A percentile compares a stretch with the other conserved stretches of the same genome.
phyloP scores from a whole-genome alignment of 2,888 invertebrate genomes.

The Protula sp. region DNA sequence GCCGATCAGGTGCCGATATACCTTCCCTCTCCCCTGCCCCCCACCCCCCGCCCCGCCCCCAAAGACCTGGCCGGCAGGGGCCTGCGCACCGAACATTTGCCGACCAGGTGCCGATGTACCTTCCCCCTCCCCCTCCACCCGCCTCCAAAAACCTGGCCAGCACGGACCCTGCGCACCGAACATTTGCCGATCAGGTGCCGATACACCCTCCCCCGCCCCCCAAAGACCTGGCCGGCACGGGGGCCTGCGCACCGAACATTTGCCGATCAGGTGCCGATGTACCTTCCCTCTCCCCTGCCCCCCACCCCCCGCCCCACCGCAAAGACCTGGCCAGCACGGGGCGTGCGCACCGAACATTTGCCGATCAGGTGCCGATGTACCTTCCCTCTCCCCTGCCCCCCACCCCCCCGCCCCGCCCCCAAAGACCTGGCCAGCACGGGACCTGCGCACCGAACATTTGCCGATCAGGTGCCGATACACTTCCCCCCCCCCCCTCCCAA shows the following conservation, averaged over 20 bases:
- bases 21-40: too few relatives aligned
- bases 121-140: not conserved
- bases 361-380: too few relatives aligned
- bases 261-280: constrained; percentile 32
- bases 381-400: too few relatives aligned
- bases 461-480: constrained; percentile 30
- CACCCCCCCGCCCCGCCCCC: constrained; percentile 50
- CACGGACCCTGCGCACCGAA: too few relatives aligned
- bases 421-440: constrained; percentile 53
- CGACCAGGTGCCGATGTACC: constrained; percentile 29
- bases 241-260: constrained; percentile 51
- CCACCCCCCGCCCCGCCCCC: constrained; percentile 50
- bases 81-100: constrained; percentile 50
- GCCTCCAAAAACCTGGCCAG: too few relatives aligned
- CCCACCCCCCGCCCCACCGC: constrained; percentile 42
- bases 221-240: constrained; percentile 52
- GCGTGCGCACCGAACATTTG: too few relatives aligned
- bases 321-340: too few relatives aligned
- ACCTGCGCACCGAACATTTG: constrained; percentile 49
- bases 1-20: too few relatives aligned
- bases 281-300: constrained; percentile 18
- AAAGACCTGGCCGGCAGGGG: constrained; percentile 52
- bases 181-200: too few relatives aligned
- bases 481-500: constrained; percentile 32
- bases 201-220: too few relatives aligned